Base-by-base conservation (phyloP, 2,888 invertebrate species). In the Frankliniella fusca region DNA sequence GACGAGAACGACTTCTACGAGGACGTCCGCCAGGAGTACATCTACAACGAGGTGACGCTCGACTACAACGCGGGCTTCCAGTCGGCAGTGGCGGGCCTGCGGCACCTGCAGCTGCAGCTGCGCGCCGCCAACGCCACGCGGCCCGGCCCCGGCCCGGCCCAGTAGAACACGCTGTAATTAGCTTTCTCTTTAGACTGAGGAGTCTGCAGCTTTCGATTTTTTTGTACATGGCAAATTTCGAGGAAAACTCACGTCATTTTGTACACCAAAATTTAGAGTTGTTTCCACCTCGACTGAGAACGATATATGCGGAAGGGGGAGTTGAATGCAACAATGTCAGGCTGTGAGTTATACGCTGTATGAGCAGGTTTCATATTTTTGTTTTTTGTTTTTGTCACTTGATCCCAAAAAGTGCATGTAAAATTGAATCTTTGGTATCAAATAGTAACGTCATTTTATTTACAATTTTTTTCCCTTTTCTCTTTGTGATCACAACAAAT, bases 31-130 rank as follows among this genome's bases (percentile, higher is more conserved):
- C 89, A 90, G 83, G 90, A 91, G 84, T 90, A 89, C 86, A 87
- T 90, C 20, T 90, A 90, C 85, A 91, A 90, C 81, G 91, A 91
- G 85, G 91, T 91, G 0, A 90, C 90, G 15, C 86, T 90, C 27
- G 90, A 91, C 84, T 91, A 89, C 86, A 91, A 91, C 85, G 90
- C 90, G 9, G 91, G 90, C 0, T 91, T 91, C 85, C 90, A 91
- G 84, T 88, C 90, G 18, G 88, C 89, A 0, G 85, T 90, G 1
- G 90, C 90, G 0, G 91, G 89, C 18, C 85, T 91, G 7, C 85
- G 89, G n/a, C 88, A 89, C 80, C 85, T 87, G 48, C 86, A 85
- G 48, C 27, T 54, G 54, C 54, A 54, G 54, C 54, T 18, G 38
- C 38, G 5, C 3, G 38, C 3, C 3, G 38, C 38, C 38, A 5